Evolutionary conservation across 1,140 invertebrate genomes (phyloP).

Genomic region (Brachionus sp.): DNA sequence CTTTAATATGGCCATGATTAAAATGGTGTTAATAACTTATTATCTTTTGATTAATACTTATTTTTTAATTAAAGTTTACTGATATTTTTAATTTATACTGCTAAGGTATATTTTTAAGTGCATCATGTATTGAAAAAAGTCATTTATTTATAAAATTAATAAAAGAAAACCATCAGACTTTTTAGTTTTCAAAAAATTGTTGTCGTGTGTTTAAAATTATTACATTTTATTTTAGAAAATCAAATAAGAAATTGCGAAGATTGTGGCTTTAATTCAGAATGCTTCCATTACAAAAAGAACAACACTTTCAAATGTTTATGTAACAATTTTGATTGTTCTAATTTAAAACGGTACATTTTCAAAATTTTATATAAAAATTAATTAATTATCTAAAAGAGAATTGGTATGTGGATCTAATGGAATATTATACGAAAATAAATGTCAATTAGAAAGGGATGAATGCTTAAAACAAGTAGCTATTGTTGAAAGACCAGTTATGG

Average conservation of each 20-base stretch:
- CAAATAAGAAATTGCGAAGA: background rate
- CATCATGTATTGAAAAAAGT: no score
- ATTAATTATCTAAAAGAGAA: slow-evolving; percentile 27
- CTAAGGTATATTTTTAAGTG: no score
- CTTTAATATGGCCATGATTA: no score
- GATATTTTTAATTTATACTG: no score
- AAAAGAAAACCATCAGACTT: no score
- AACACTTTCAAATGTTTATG: background rate
- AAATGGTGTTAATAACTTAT: no score
- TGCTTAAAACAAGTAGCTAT: slow-evolving; percentile 64
- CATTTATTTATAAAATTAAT: no score
- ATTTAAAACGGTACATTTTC: background rate
- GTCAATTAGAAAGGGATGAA: slow-evolving; percentile 2
- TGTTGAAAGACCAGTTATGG: slow-evolving; percentile 62
- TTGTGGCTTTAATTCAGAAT: slow-evolving; percentile 32
- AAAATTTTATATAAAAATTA: slow-evolving; percentile 48
- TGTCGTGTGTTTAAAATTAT: no score
- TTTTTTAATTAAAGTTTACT: no score
- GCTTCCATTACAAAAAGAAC: background rate
- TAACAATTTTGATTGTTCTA: background rate
- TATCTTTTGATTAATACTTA: no score
- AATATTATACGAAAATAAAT: slow-evolving; percentile 16
- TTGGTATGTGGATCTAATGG: slow-evolving; percentile 35
- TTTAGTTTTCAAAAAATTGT: background rate
- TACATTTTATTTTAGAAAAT: background rate